Percentiles rank a stretch among this genome's conserved stretches.
Evolutionary conservation across 1,140 invertebrate species (phyloP).

Genomic region (Philotrypesis tridentata): DNA sequence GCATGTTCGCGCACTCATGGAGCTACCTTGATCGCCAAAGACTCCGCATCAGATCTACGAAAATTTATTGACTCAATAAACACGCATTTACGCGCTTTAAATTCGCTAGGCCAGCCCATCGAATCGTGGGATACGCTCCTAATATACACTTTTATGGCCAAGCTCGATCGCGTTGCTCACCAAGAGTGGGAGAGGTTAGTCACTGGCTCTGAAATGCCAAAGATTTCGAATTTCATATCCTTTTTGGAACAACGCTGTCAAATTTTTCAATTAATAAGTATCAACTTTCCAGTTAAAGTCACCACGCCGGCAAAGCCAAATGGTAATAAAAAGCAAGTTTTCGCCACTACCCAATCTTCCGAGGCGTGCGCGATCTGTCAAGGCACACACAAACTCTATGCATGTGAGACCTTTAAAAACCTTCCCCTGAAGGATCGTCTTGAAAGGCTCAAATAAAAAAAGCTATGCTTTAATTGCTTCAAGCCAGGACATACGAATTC

Average conservation of each 20-base stretch:
- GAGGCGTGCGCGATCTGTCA: not conserved
- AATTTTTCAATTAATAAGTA: not conserved
- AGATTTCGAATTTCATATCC: no score
- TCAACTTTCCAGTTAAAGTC: not conserved
- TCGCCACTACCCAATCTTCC: not conserved
- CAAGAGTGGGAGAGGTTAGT: not conserved
- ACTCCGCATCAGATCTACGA: no score
- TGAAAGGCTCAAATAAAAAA: no score
- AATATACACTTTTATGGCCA: not conserved
- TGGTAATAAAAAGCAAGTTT: not conserved
- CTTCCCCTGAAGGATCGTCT: no score
- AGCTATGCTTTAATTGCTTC: no score
- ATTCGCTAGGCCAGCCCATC: not conserved
- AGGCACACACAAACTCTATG: not conserved
- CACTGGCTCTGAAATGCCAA: not conserved
- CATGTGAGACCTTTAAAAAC: no score
- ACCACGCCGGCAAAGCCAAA: not conserved
- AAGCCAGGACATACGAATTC: not conserved
- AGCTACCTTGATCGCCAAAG: no score
- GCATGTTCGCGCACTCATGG: no score
- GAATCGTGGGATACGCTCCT: not conserved
- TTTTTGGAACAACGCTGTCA: not conserved
- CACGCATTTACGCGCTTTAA: no score
- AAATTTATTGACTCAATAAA: no score
- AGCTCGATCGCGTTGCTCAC: not conserved